Evolutionary conservation across 2,888 invertebrate genomes (phyloP), one percentile per base, ranked within the genome.

Genomic region (Apotomis betuletana): DNA sequence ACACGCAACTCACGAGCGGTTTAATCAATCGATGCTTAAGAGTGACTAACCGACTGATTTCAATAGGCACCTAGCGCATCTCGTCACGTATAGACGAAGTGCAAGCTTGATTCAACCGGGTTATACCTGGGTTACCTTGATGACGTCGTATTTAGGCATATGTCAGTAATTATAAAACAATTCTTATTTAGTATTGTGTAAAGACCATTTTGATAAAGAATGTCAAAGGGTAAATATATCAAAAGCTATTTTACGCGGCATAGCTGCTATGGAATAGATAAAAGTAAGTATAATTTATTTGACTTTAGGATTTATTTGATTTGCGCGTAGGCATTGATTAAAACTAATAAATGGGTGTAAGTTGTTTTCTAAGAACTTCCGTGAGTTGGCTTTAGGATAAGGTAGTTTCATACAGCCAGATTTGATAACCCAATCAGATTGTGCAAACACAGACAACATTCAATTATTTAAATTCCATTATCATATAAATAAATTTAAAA

Each of bases 11-110:
- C 65, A 65, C 65, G 65, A 54, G 64, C 46, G 55, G 12, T 65
- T 65, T 65, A 65, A 65, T 65, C 65, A 65, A 65, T 15, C 65
- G 65, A 65, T 65, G 65, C 57, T 57, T 57, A 65, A 44, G 55
- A 64, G 54, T 54, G n/a, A 8, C 41, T 49, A 8, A 8, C 49
- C 49, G 49, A 9, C 10, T 10, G 49, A 49, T 3, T 9, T 49
- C 5, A 9, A 9, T 49, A 10, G 10, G 49, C 49, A 49, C 10
- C 49, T 10, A 49, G 49, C 3, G 9, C 9, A 49, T 10, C 3
- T 3, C 49, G 49, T 8, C 10, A 10, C 49, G 8, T 9, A 49
- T 9, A 49, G 9, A 49, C 49, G 5, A 10, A 9, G 49, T 49
- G 49, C 49, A 49, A 49, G 12, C 49, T 49, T 9, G 9, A 49